Conservation (phyloP, 2,888 invertebrate species). For the Scaeva pyrastri region DNA sequence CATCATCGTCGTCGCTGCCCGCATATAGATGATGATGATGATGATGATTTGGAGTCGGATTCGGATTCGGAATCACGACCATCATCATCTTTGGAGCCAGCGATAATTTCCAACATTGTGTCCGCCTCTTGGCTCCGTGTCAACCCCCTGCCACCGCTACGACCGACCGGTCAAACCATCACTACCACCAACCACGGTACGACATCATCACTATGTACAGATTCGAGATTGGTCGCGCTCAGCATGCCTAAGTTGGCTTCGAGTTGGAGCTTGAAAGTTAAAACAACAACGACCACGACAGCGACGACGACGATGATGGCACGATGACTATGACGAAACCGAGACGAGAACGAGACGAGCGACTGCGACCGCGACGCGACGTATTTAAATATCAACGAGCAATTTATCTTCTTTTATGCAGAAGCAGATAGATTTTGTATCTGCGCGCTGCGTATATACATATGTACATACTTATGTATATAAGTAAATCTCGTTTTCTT, state of each 20-base stretch:
- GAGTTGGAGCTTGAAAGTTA: slow-evolving; percentile 7
- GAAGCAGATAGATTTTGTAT: slow-evolving; percentile 69
- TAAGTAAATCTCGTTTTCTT: slow-evolving; percentile 75
- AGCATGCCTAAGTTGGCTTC: slow-evolving; percentile 72
- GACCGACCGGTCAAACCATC: too few relatives aligned
- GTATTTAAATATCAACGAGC: slow-evolving; percentile 67
- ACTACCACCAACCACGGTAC: neutral
- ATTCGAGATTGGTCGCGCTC: slow-evolving; percentile 72
- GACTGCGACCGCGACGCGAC: slow-evolving; percentile 32
- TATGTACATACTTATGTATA: too few relatives aligned
- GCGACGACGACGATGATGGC: neutral
- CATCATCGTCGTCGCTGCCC: slow-evolving; percentile 49
- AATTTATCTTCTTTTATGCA: slow-evolving; percentile 68
- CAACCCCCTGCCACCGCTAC: neutral
- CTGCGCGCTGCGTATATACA: slow-evolving; percentile 63
- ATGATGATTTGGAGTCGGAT: slow-evolving; percentile 62
- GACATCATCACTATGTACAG: slow-evolving; percentile 56
- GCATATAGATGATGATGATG: slow-evolving; percentile 41
- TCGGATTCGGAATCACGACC: slow-evolving; percentile 67
- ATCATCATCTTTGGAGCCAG: slow-evolving; percentile 69
- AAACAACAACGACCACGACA: neutral
- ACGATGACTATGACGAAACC: too few relatives aligned
- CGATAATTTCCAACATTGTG: slow-evolving; percentile 66
- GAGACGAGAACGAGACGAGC: neutral
- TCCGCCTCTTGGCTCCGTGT: slow-evolving; percentile 9